phyloP scores from a whole-genome alignment of 2,113 vertebrate genomes.

The Columbina picui region DNA sequence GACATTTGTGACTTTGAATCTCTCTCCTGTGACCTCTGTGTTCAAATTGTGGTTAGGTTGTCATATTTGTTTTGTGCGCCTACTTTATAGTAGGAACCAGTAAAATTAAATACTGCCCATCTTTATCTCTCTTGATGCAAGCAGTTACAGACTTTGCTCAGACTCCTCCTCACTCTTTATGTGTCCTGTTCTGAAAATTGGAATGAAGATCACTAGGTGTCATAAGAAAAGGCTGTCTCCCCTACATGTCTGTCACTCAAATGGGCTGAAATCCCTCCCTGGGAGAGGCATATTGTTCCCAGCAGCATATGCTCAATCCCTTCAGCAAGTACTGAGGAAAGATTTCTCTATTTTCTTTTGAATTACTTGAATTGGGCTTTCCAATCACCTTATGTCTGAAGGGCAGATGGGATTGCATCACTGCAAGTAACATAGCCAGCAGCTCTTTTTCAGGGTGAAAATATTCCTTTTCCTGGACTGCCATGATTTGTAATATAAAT shows the following conservation, averaged over 20 bases:
- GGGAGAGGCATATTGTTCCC: not conserved
- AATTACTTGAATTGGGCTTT: not conserved
- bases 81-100: not conserved
- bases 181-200: not conserved
- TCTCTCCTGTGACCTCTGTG: not conserved
- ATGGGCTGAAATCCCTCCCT: not conserved
- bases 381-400: not conserved
- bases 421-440: not conserved
- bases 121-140: not conserved
- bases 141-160: fast-evolving
- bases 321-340: not conserved
- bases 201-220: not conserved
- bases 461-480: not conserved
- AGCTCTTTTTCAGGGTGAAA: not conserved
- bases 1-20: fast-evolving
- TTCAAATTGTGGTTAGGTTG: not conserved
- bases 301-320: fast-evolving
- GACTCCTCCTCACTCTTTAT: not conserved
- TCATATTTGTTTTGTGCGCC: not conserved
- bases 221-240: not conserved
- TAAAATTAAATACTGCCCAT: not conserved
- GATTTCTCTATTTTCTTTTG: not conserved
- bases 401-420: not conserved
- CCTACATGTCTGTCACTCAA: not conserved
- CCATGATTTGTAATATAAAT: not conserved